phyloP scores from a whole-genome alignment of 2,797 vertebrate species.

The Gallirallus australis region DNA sequence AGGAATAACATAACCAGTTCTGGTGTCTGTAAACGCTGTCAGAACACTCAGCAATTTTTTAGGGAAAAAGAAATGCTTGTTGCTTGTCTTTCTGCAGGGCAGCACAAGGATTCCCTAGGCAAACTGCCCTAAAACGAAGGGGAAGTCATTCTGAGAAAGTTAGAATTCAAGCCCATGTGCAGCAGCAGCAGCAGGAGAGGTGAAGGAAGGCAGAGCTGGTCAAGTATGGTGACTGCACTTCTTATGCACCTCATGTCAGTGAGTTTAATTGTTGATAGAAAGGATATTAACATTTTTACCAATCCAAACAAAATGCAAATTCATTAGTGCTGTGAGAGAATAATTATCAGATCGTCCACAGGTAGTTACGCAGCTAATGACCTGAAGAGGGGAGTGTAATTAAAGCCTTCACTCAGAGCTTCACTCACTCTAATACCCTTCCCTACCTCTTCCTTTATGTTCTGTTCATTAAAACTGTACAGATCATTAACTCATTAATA shows the following conservation, averaged over 20 bases:
- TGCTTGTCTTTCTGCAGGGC: background rate
- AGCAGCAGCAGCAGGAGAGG: background rate
- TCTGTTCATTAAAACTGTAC: slow-evolving; percentile 60
- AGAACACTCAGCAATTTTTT: background rate
- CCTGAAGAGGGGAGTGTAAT: slow-evolving; percentile 49
- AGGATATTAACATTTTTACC: background rate
- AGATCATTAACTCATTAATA: slow-evolving; percentile 68
- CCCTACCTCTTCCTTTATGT: slow-evolving; percentile 23
- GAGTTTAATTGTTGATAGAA: background rate
- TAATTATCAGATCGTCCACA: slow-evolving; percentile 6
- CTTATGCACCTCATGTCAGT: background rate
- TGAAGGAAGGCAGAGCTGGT: background rate
- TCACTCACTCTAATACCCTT: background rate
- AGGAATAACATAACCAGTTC: background rate
- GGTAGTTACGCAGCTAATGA: slow-evolving; percentile 67
- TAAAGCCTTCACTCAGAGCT: slow-evolving; percentile 48
- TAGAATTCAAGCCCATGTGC: background rate
- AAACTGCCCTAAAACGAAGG: background rate
- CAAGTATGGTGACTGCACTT: background rate
- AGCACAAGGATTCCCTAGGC: background rate
- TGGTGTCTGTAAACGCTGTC: background rate
- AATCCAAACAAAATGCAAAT: slow-evolving; percentile 43
- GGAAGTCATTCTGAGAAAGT: background rate
- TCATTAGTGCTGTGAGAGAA: slow-evolving; percentile 30
- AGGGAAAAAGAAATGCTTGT: background rate